Conservation (phyloP, 2,113 vertebrate genomes). For the Chionodraco myersi region DNA sequence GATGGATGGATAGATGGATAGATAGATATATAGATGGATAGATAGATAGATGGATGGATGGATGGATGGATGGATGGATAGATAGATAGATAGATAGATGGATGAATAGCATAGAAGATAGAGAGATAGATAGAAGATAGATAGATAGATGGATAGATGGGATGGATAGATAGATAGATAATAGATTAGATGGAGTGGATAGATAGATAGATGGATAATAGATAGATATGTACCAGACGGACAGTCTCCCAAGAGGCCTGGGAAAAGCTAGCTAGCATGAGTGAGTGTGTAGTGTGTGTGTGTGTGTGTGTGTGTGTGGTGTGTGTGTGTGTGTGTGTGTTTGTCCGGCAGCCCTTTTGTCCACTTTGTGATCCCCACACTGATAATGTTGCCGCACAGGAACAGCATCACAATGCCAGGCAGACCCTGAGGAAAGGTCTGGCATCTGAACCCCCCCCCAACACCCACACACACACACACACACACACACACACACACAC, state of each 20-base stretch:
- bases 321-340: slow-evolving; percentile 13
- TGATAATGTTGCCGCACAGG: slow-evolving; percentile 75
- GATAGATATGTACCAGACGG: neutral
- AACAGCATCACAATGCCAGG: slow-evolving; percentile 81
- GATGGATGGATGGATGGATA: slow-evolving; percentile 27
- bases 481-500: slow-evolving; percentile 19
- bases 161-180: neutral
- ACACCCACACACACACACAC: neutral
- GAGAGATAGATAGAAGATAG: slow-evolving; percentile 25
- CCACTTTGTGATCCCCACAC: slow-evolving; percentile 73
- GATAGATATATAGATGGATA: neutral
- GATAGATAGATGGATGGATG: slow-evolving; percentile 10
- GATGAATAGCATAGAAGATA: slow-evolving; percentile 31
- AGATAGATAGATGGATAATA: neutral
- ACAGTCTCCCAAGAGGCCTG: slow-evolving; percentile 67
- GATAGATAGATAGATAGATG: slow-evolving; percentile 30
- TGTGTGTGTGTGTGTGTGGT: too few species aligned
- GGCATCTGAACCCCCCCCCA: slow-evolving; percentile 40
- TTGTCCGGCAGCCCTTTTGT: slow-evolving; percentile 62
- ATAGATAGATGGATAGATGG: slow-evolving; percentile 7
- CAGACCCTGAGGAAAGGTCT: slow-evolving; percentile 73
- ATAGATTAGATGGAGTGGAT: too few species aligned
- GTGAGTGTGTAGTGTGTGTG: neutral
- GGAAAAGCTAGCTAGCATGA: slow-evolving; percentile 48
- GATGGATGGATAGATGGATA: neutral